These are phyloP conservation scores for Tanypteryx hageni DNA, from an alignment of 2,888 invertebrate species.

Conservation along the genomic window DNA sequence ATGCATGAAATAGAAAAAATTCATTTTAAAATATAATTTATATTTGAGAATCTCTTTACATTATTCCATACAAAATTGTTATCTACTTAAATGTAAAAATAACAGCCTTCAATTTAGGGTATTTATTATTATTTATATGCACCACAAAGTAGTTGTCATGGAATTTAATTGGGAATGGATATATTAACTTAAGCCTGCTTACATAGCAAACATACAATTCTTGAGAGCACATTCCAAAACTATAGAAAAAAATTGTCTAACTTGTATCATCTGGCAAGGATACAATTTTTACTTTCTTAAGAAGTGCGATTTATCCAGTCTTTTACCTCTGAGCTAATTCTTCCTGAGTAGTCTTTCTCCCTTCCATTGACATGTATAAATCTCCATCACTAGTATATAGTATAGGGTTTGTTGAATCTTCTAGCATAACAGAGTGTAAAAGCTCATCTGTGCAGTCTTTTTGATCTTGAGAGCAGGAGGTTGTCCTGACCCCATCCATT, in stretches of 20 bases:
- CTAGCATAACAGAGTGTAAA: neutral
- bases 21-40: neutral
- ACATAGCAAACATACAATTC: too few relatives aligned
- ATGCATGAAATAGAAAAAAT: neutral
- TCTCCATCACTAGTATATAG: constrained; percentile 18
- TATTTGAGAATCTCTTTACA: neutral
- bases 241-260: too few relatives aligned
- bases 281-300: neutral
- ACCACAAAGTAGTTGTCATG: neutral
- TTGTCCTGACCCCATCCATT: constrained; percentile 27
- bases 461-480: neutral
- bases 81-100: neutral
- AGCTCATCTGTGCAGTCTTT: neutral
- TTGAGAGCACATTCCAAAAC: too few relatives aligned
- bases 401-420: neutral
- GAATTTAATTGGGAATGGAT: neutral
- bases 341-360: constrained; percentile 42
- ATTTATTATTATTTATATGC: neutral
- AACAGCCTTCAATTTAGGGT: neutral
- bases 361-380: constrained; percentile 50
- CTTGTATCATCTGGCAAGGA: neutral
- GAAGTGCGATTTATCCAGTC: neutral
- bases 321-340: constrained; percentile 49
- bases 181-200: neutral
- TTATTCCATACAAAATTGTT: neutral